These are phyloP conservation scores for Athalia rosae DNA, from an alignment of 2,888 invertebrate genomes.

Conservation along the genomic window DNA sequence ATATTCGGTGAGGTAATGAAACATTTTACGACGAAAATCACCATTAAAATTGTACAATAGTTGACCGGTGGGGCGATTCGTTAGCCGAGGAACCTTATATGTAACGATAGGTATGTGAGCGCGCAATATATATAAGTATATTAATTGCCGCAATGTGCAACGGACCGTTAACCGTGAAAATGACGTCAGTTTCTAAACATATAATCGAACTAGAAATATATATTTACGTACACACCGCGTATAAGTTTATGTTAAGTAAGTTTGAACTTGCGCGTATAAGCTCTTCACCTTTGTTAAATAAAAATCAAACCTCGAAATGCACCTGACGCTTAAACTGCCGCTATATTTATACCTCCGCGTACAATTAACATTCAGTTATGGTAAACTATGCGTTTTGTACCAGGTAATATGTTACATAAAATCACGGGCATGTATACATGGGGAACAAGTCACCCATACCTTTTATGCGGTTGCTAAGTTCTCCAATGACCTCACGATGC, in stretches of 20 bases:
- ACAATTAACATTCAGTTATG: slow-evolving; percentile 31
- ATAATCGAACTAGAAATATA: not conserved
- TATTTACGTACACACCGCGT: too few relatives aligned
- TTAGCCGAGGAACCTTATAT: not conserved
- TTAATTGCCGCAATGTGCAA: not conserved
- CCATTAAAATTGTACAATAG: too few relatives aligned
- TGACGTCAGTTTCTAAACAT: slow-evolving; percentile 20
- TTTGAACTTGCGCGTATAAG: too few relatives aligned
- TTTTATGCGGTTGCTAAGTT: slow-evolving; percentile 1
- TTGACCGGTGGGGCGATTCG: too few relatives aligned
- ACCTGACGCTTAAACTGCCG: slow-evolving; percentile 24
- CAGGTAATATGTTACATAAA: slow-evolving; percentile 19
- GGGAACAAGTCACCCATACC: too few relatives aligned
- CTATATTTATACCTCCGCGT: not conserved
- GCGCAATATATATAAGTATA: slow-evolving; percentile 1
- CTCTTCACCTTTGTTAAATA: not conserved
- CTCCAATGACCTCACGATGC: too few relatives aligned
- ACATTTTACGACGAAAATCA: too few relatives aligned
- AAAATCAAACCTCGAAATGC: not conserved
- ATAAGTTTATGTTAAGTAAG: too few relatives aligned
- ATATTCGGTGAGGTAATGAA: too few relatives aligned
- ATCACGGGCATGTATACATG: not conserved
- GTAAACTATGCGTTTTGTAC: slow-evolving; percentile 25
- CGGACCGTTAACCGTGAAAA: slow-evolving; percentile 18
- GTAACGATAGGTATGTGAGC: not conserved